Evolutionary conservation across 2,113 vertebrate genomes (phyloP).

Genomic region (Colossoma macropomum): DNA sequence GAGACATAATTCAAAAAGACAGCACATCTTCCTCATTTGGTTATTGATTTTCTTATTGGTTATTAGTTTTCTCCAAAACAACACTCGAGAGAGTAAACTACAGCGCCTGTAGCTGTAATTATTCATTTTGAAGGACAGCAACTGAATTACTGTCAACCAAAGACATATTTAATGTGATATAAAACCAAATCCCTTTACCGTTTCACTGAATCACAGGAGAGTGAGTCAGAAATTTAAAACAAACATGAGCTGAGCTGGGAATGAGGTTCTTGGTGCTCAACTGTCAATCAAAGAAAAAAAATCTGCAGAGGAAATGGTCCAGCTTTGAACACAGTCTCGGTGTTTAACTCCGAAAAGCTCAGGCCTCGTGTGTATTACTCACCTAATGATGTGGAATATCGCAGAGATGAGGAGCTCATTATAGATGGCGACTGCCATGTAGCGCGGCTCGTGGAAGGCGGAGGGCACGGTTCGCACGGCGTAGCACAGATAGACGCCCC

Average conservation of each 20-base stretch:
- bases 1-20: no score
- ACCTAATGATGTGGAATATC: constrained; percentile 96
- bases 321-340: no score
- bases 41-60: neutral
- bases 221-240: neutral
- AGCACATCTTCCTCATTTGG: neutral
- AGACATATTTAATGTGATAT: neutral
- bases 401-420: constrained; percentile 97
- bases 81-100: neutral
- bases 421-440: constrained; percentile 96
- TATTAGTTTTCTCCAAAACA: neutral
- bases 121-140: no score
- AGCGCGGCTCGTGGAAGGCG: constrained; percentile 96
- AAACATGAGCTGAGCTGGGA: constrained; percentile 14
- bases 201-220: neutral
- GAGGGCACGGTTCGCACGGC: constrained; percentile 94
- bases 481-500: constrained; percentile 97
- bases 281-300: neutral
- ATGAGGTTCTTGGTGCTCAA: neutral
- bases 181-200: neutral
- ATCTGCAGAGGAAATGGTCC: no score
- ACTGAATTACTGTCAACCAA: neutral
- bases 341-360: no score
- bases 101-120: neutral
- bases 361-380: constrained; percentile 22